phyloP scores from a whole-genome alignment of 2,113 vertebrate genomes.

The Ptyas mucosa region DNA sequence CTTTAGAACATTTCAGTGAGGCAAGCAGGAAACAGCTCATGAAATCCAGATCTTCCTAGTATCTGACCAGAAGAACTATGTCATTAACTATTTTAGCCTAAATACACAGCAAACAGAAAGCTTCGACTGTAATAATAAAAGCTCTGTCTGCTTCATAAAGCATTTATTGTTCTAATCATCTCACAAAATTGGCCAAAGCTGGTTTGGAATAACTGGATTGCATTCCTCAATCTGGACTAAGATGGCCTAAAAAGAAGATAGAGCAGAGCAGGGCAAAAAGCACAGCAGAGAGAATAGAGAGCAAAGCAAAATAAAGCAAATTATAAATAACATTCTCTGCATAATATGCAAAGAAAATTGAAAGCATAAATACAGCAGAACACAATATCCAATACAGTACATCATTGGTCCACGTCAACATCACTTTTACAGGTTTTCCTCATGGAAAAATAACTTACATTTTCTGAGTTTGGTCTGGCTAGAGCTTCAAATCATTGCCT shows the following conservation, averaged over 20 bases:
- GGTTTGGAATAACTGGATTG: neutral
- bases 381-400: neutral
- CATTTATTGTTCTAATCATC: neutral
- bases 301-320: neutral
- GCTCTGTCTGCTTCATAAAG: neutral
- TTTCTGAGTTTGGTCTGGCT: neutral
- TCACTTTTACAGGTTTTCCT: neutral
- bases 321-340: neutral
- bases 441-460: neutral
- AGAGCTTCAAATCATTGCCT: neutral
- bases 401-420: neutral
- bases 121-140: neutral
- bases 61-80: constrained; percentile 25
- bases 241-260: neutral
- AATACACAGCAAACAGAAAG: neutral
- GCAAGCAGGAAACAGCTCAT: constrained; percentile 43
- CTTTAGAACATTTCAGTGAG: constrained; percentile 38
- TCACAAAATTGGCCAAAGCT: neutral
- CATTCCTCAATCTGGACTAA: neutral
- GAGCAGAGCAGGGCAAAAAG: neutral
- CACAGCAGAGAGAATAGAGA: neutral
- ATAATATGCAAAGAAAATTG: neutral
- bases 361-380: neutral
- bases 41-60: constrained; percentile 44
- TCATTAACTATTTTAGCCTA: neutral